Percentiles rank a stretch among this genome's conserved stretches.
These are phyloP conservation scores for Coreius guichenoti DNA, from an alignment of 2,797 vertebrate species.

Conservation along the genomic window DNA sequence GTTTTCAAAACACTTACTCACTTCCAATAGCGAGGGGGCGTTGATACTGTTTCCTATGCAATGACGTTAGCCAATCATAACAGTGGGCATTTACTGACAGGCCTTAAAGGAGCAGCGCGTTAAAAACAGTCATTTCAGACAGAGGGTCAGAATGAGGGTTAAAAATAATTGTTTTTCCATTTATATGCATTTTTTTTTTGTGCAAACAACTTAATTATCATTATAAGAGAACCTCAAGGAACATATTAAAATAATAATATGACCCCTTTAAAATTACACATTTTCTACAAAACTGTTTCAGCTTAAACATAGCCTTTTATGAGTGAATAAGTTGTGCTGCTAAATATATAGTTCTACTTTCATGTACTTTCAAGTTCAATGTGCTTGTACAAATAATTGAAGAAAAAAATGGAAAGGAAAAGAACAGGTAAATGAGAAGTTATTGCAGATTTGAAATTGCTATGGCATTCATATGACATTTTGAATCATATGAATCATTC, in stretches of 20 bases:
- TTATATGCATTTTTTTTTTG: too few relatives aligned
- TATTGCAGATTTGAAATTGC: slow-evolving; percentile 25
- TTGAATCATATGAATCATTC: background rate
- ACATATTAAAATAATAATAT: background rate
- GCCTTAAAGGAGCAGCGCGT: too few relatives aligned
- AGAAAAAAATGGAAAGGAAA: background rate
- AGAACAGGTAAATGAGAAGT: background rate
- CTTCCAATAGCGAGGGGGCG: too few relatives aligned
- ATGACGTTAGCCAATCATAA: background rate
- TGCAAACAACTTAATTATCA: background rate
- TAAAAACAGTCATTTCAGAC: too few relatives aligned
- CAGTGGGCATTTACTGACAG: too few relatives aligned
- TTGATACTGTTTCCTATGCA: background rate
- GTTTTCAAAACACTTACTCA: background rate
- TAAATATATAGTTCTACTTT: background rate
- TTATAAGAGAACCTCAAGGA: background rate
- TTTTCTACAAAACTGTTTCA: background rate
- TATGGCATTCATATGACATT: slow-evolving; percentile 39
- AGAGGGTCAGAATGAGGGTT: too few relatives aligned
- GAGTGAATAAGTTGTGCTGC: background rate
- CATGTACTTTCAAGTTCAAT: too few relatives aligned
- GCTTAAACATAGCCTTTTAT: background rate
- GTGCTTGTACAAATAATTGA: slow-evolving; percentile 7
- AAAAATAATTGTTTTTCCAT: too few relatives aligned
- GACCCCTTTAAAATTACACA: background rate